Evolutionary conservation across 2,113 vertebrate species (phyloP).

Genomic region (Macquaria ambigua): DNA sequence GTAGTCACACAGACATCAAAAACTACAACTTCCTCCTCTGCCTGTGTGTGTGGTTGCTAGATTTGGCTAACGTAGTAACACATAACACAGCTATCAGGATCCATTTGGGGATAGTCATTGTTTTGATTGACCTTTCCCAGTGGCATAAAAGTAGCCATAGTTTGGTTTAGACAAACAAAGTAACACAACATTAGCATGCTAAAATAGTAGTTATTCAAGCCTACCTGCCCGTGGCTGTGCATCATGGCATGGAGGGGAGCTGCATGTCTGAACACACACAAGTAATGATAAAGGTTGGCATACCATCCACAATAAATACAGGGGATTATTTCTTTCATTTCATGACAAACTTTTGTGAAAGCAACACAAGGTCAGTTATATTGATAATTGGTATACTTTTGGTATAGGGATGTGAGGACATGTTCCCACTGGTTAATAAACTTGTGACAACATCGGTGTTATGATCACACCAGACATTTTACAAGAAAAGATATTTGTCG

Average conservation of each 20-base stretch:
- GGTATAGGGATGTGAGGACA: too few species aligned
- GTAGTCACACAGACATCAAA: neutral
- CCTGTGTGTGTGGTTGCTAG: neutral
- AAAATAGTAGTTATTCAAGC: neutral
- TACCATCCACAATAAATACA: too few species aligned
- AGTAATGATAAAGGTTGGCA: too few species aligned
- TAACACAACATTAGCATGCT: neutral
- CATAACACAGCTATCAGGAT: neutral
- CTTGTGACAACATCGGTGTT: too few species aligned
- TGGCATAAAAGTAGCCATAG: neutral
- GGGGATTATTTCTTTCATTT: too few species aligned
- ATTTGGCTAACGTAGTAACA: neutral
- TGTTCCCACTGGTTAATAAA: too few species aligned
- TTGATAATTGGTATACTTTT: too few species aligned
- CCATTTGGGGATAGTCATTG: neutral
- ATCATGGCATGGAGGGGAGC: neutral
- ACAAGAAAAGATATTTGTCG: too few species aligned
- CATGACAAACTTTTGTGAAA: too few species aligned
- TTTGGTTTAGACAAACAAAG: neutral
- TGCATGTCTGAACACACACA: neutral
- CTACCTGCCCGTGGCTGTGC: neutral
- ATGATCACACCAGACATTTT: too few species aligned
- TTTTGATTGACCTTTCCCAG: neutral
- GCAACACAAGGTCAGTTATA: too few species aligned
- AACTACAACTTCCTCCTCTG: neutral